Evolutionary conservation across 2,113 vertebrate species (phyloP), one percentile per base, ranked within the genome.

Genomic region (Tautogolabrus adspersus): DNA sequence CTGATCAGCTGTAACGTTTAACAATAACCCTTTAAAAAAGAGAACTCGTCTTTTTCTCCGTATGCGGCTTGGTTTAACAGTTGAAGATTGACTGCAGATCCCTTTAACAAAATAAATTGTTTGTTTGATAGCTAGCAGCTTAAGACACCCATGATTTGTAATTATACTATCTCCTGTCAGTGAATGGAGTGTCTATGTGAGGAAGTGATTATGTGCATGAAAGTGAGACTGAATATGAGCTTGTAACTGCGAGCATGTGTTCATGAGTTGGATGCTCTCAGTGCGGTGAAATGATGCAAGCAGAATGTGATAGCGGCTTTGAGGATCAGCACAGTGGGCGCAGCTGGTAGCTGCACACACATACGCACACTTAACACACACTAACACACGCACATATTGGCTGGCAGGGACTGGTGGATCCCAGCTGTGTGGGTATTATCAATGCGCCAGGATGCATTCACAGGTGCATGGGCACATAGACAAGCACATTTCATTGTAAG

Each of bases 401-500:
- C 52, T 88, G 78, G 76, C 70, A 78, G 68, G 69, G 63, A 57
- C 71, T 61, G 74, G 60, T 79, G 79, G 81, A 69, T 80, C 70
- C 83, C 83, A 88, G 75, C 85, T 89, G 87, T 83, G 79, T 78
- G 68, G 49, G 74, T 72, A 65, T 89, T 75, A 87, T 75, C 69
- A 57, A 64, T 65, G 75, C 34, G 63, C 83, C 61, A 55, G 59
- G 47, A 30, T 81, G 72, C 72, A 52, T 63, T 85, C 73, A 79
- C 79, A 86, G 79, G 74, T 77, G 60, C 79, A 74, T 26, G 54
- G 40, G 52, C 62, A 62, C 70, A 69, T 40, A 70, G 40, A 69
- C 72, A 58, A 34, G 21, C 55, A 56, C 70, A 56, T 75, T 44
- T 62, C 30, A 44, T 21, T 52, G 19, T 16, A 49, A 54, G 30